Evolutionary conservation across 2,888 invertebrate genomes (phyloP).

Genomic region (Aradus depressus): DNA sequence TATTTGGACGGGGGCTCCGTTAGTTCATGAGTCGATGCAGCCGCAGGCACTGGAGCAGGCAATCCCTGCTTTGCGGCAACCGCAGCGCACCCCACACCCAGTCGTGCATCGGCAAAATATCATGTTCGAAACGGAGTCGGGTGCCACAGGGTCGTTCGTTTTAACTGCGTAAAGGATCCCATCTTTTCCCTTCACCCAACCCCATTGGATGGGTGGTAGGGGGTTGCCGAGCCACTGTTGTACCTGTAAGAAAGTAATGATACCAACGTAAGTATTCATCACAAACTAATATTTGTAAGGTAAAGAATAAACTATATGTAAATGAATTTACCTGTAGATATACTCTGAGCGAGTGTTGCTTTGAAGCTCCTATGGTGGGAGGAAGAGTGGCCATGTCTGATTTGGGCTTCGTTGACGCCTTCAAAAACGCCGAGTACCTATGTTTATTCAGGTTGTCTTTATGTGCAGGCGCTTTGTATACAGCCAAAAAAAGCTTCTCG

Average conservation of each 20-base stretch:
- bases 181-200: too few species aligned
- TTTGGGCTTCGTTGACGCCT: neutral
- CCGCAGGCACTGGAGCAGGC: too few species aligned
- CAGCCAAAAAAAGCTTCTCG: neutral
- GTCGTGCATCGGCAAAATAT: too few species aligned
- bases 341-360: slow-evolving; percentile 9
- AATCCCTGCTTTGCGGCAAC: too few species aligned
- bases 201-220: neutral
- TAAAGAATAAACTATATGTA: neutral
- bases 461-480: neutral
- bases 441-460: too few species aligned
- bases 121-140: too few species aligned
- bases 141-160: too few species aligned
- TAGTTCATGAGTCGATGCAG: too few species aligned
- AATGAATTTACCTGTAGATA: slow-evolving; percentile 2
- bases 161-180: too few species aligned
- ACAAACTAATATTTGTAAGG: neutral
- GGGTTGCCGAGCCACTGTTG: neutral
- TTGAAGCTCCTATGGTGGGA: slow-evolving; percentile 5
- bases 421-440: too few species aligned
- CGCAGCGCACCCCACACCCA: too few species aligned
- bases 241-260: neutral
- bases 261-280: slow-evolving; percentile 1
- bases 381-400: neutral
- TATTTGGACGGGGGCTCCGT: too few species aligned